Conservation (phyloP, 2,888 invertebrate genomes). For the Amblyteles armatorius region DNA sequence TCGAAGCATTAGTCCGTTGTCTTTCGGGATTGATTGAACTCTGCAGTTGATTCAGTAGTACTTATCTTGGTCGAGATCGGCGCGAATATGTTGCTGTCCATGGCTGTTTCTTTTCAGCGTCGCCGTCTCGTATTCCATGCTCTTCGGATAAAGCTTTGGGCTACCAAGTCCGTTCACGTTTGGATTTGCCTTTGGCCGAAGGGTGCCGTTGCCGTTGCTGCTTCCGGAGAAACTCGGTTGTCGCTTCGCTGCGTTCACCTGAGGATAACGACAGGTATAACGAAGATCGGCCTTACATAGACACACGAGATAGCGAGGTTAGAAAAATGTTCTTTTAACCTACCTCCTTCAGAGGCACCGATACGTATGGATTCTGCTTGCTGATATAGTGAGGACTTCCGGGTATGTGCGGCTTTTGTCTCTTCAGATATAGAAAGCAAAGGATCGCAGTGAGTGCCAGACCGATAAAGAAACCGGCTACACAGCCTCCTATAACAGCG, state of each 20-base stretch:
- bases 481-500: conserved; percentile 85
- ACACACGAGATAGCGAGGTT: background rate
- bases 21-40: background rate
- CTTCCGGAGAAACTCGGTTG: conserved; percentile 90
- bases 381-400: conserved; percentile 93
- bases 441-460: conserved; percentile 82
- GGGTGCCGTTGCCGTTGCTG: conserved; percentile 85
- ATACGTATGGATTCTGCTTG: conserved; percentile 94
- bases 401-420: conserved; percentile 87
- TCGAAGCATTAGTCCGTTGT: conserved; percentile 1
- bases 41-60: conserved; percentile 86
- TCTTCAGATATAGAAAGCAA: conserved; percentile 85
- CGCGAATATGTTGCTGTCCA: conserved; percentile 86
- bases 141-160: conserved; percentile 90
- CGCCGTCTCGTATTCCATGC: conserved; percentile 91
- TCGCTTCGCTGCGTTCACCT: conserved; percentile 86
- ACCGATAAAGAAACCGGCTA: conserved; percentile 84
- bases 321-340: conserved; percentile 67
- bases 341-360: conserved; percentile 93
- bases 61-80: conserved; percentile 89
- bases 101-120: conserved; percentile 92
- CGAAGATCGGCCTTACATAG: background rate
- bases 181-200: conserved; percentile 86
- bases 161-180: conserved; percentile 85
- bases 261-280: conserved; percentile 50